Evolutionary conservation across 2,113 vertebrate species (phyloP).

Genomic region (Xiphorhynchus elegans): DNA sequence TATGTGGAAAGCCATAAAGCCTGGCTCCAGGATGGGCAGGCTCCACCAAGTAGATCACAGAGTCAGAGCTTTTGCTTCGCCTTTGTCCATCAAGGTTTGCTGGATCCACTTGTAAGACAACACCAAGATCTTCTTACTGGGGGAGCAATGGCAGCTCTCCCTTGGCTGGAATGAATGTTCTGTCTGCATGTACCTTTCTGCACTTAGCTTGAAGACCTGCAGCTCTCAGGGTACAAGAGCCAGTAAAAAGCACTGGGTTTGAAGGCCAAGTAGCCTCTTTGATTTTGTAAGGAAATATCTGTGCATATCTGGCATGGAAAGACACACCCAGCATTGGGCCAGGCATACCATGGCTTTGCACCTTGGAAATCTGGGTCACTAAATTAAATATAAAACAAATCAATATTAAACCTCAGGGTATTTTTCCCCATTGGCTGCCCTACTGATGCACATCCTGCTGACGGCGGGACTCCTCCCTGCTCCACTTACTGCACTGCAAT

Average conservation of each 20-base stretch:
- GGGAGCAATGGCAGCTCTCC: not conserved
- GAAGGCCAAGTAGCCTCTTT: not conserved
- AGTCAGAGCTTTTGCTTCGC: not conserved
- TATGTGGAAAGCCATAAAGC: not conserved
- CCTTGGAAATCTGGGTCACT: slow-evolving; percentile 46
- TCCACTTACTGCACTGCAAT: slow-evolving; percentile 28
- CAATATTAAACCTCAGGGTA: slow-evolving; percentile 42
- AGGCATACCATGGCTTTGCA: not conserved
- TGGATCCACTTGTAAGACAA: not conserved
- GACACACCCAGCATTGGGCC: not conserved
- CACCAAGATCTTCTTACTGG: not conserved
- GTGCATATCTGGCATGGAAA: not conserved
- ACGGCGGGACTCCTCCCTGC: not conserved
- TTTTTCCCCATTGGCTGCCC: slow-evolving; percentile 46
- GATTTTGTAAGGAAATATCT: not conserved
- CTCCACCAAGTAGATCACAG: not conserved
- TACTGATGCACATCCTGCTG: not conserved
- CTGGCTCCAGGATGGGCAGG: not conserved
- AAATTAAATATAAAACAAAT: slow-evolving; percentile 65
- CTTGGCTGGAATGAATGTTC: not conserved
- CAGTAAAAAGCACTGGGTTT: not conserved
- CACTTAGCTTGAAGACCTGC: not conserved
- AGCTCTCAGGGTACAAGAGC: not conserved
- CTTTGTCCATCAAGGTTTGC: not conserved
- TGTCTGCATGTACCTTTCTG: rapidly evolving